phyloP scores from a whole-genome alignment of 2,797 vertebrate genomes.

The Parauchenoglanis ngamensis region DNA sequence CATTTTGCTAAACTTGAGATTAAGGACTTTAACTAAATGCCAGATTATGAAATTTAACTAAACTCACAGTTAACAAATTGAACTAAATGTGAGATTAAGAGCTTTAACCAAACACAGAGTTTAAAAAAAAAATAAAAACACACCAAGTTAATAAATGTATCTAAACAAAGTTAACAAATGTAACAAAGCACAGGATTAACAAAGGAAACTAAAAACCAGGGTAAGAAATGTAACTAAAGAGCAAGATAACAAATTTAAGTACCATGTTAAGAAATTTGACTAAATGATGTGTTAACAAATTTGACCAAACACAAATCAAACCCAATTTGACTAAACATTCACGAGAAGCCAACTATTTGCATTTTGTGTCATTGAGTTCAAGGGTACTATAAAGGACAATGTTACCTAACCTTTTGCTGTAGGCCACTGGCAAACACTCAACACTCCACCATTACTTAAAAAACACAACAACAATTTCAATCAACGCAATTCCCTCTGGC shows the following conservation, averaged over 20 bases:
- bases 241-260: not conserved
- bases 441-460: constrained; percentile 40
- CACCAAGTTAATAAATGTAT: not conserved
- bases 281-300: constrained; percentile 9
- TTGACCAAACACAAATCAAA: not conserved
- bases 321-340: not conserved
- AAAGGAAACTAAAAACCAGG: not conserved
- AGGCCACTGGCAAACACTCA: constrained; percentile 76
- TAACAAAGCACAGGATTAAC: not conserved
- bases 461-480: constrained; percentile 38
- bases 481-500: constrained; percentile 72
- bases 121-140: no score
- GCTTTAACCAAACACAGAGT: no score
- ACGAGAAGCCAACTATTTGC: not conserved
- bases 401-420: constrained; percentile 76
- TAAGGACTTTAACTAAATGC: not conserved
- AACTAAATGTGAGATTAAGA: not conserved
- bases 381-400: constrained; percentile 50
- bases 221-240: not conserved
- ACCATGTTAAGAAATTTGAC: not conserved
- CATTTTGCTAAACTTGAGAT: not conserved
- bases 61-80: not conserved
- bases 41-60: not conserved
- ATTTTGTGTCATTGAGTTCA: not conserved
- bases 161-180: not conserved